Base-by-base conservation (phyloP, 2,888 invertebrate genomes). In the Cheiracanthium punctorium region DNA sequence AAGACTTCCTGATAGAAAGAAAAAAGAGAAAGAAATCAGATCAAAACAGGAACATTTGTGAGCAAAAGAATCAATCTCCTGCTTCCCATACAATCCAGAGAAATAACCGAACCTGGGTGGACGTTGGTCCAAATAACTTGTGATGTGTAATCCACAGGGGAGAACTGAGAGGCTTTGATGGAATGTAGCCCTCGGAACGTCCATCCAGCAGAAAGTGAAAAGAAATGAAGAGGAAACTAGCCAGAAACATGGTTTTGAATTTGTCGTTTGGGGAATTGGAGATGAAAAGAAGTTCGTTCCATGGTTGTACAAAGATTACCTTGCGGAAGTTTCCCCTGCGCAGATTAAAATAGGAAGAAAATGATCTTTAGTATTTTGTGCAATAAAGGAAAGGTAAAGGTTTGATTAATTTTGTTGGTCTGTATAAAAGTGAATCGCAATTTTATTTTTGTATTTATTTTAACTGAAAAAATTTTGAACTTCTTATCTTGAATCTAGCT, bases 121-220 rank as follows among this genome's bases (percentile, higher is more conserved):
- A 58, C 58, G 58, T 58, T 58, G 58, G 58, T 58, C 58, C 24
- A 58, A 58, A 58, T 58, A 58, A 58, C 58, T 58, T 58, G 58
- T 58, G 58, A 58, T 58, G 58, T 58, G 58, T 58, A 58, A 58
- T 58, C 58, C 58, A 24, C 58, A 2, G 24, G 58, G 58, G 58
- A 58, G 12, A 58, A 24, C 24, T 24, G 20, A 48, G 43, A 24
- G 58, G 20, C 12, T 58, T 24, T 58, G 58, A 58, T 58, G 58
- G 58, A 58, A 58, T 24, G 58, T 58, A 58, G 58, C 24, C 2
- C 58, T 7, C 24, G 4, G 20, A 7, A 12, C 58, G 20, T 58
- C 24, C 24, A 12, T 58, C 24, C 58, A 24, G 24, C 58, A 7
- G 58, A 58, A 58, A 58, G 24, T 24, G 58, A 58, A 58, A 58